Evolutionary conservation across 2,113 vertebrate species (phyloP).

Genomic region (Anser cygnoides): DNA sequence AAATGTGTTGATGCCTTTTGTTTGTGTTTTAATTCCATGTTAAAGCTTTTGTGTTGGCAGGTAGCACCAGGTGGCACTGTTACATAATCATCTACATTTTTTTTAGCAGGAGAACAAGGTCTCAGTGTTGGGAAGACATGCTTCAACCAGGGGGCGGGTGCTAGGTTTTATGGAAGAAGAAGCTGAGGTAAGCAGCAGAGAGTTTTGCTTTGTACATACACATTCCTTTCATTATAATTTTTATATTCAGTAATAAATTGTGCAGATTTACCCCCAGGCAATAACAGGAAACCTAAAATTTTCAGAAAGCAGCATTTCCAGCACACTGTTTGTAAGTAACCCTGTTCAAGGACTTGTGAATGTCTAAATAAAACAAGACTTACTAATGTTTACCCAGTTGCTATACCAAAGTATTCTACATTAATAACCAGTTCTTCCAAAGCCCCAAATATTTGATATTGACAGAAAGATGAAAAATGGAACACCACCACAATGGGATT

Average conservation of each 20-base stretch:
- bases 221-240: neutral
- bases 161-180: neutral
- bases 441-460: neutral
- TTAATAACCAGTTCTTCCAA: neutral
- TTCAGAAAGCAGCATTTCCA: neutral
- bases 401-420: neutral
- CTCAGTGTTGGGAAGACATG: neutral
- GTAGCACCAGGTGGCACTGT: slow-evolving; percentile 70
- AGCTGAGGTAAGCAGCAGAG: neutral
- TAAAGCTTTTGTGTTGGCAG: slow-evolving; percentile 26
- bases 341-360: neutral
- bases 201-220: neutral
- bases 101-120: neutral
- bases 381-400: neutral
- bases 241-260: neutral
- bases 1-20: neutral
- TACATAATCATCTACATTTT: slow-evolving; percentile 22
- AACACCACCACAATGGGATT: neutral
- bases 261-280: neutral
- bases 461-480: neutral
- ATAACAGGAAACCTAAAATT: neutral
- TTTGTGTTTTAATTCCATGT: neutral
- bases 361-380: neutral
- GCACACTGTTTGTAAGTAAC: neutral
- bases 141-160: fast-evolving